phyloP scores from a whole-genome alignment of 2,113 vertebrate genomes.

The Fulica atra region DNA sequence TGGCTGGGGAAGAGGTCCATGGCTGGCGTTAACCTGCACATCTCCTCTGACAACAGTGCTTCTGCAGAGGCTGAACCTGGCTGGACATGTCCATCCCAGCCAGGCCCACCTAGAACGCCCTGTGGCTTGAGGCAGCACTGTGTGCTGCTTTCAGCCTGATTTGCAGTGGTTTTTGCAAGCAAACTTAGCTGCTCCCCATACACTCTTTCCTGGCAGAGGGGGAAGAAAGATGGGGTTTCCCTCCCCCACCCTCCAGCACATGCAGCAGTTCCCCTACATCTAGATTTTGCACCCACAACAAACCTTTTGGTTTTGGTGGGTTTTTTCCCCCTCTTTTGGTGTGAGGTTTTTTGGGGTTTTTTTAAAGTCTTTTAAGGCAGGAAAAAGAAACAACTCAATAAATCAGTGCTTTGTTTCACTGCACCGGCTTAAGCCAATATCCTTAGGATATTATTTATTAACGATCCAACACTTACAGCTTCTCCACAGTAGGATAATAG shows the following conservation, averaged over 20 bases:
- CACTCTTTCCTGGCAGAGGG: background rate
- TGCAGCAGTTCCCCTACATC: background rate
- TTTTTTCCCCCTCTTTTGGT: too few species aligned
- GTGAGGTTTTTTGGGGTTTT: background rate
- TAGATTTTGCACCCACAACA: background rate
- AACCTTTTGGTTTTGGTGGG: background rate
- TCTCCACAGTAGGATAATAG: background rate
- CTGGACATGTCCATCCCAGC: background rate
- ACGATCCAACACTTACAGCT: background rate
- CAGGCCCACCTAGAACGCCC: background rate
- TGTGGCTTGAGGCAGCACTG: background rate
- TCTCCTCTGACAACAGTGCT: background rate
- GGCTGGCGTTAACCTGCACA: background rate
- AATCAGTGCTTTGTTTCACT: background rate
- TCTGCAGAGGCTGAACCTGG: background rate
- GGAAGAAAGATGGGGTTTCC: background rate
- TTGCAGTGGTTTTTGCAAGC: background rate
- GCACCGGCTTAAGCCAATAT: background rate
- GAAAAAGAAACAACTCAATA: background rate
- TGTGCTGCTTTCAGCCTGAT: background rate
- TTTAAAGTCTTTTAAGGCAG: background rate
- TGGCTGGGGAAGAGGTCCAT: background rate
- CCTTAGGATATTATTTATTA: constrained; percentile 23
- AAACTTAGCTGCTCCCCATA: background rate
- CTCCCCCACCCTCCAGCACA: background rate